Evolutionary conservation across 2,888 invertebrate genomes (phyloP).

Genomic region (Gastrophysa polygoni): DNA sequence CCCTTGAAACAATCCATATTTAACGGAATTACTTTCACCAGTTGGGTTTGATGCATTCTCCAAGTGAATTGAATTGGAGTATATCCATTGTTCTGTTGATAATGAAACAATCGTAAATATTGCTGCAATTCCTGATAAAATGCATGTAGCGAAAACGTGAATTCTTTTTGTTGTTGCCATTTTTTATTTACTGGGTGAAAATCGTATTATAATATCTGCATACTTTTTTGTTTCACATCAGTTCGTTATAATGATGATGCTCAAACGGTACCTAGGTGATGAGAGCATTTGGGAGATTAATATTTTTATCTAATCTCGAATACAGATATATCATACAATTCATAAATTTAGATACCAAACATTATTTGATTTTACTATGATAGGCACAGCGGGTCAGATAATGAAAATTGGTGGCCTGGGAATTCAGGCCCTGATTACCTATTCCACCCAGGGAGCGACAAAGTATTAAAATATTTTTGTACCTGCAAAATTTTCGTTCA

Average conservation of each 20-base stretch:
- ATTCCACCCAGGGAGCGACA: no score
- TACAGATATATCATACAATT: background rate
- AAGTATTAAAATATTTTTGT: no score
- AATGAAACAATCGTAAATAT: slow-evolving; percentile 49
- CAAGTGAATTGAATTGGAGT: slow-evolving; percentile 34
- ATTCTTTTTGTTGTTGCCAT: slow-evolving; percentile 51
- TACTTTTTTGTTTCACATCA: background rate
- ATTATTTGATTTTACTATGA: no score
- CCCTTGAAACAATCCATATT: slow-evolving; percentile 52
- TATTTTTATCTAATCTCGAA: background rate
- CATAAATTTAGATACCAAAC: no score
- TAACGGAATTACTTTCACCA: slow-evolving; percentile 29
- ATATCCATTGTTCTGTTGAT: slow-evolving; percentile 52
- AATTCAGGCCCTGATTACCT: no score
- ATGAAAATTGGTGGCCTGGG: no score
- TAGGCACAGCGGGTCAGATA: no score
- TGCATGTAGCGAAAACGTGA: slow-evolving; percentile 46
- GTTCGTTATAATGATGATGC: background rate
- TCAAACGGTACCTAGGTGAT: background rate
- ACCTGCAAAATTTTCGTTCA: no score
- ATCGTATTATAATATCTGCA: slow-evolving; percentile 11
- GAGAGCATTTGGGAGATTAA: background rate
- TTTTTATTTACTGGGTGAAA: slow-evolving; percentile 16
- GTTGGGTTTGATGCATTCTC: no score
- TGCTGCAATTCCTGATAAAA: slow-evolving; percentile 48